A percentile compares a stretch with the other conserved stretches of the same genome.
Conservation (phyloP, 2,797 vertebrate genomes). For the Pogonophryne albipinna region DNA sequence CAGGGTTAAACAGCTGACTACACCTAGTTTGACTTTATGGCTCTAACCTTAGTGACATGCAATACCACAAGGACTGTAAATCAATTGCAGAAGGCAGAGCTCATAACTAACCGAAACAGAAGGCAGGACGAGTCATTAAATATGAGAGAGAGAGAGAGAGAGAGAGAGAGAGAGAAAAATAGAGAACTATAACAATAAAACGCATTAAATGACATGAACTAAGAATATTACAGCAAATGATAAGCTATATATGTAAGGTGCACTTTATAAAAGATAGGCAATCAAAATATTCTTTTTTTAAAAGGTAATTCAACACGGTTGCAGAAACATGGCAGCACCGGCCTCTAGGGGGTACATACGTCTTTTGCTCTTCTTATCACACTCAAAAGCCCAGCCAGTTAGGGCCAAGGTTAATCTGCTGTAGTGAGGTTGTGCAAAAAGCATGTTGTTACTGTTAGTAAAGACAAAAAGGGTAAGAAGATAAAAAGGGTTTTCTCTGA, state of each 20-base stretch:
- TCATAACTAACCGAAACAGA: conserved; percentile 26
- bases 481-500: neutral
- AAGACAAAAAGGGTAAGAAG: neutral
- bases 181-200: conserved; percentile 1
- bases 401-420: neutral
- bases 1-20: conserved; percentile 57
- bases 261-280: neutral
- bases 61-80: conserved; percentile 31
- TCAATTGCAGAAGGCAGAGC: conserved; percentile 21
- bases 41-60: conserved; percentile 35
- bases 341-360: neutral
- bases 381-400: neutral
- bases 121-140: conserved; percentile 6
- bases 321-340: neutral
- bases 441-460: neutral
- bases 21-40: conserved; percentile 41
- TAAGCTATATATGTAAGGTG: neutral
- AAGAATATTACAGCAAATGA: neutral
- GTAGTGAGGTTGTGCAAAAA: neutral
- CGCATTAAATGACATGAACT: neutral
- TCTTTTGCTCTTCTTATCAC: neutral
- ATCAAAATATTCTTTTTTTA: too few relatives aligned
- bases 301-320: neutral
- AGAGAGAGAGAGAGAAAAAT: neutral
- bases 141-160: neutral